Evolutionary conservation across 2,113 vertebrate genomes (phyloP).

Genomic region (Microcebus tavaratra): DNA sequence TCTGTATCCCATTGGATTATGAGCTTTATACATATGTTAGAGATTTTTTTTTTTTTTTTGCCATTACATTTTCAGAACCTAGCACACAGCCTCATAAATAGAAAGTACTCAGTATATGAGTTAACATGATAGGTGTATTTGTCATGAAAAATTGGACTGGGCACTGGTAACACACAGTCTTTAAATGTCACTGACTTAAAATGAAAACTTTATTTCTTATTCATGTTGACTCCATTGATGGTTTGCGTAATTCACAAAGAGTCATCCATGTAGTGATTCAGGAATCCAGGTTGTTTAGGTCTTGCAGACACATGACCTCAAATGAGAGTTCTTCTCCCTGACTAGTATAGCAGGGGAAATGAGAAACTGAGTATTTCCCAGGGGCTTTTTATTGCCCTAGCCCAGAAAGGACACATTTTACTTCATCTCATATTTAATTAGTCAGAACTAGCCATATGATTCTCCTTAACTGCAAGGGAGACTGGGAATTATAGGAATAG

Average conservation of each 20-base stretch:
- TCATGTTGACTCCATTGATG: neutral
- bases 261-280: neutral
- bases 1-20: neutral
- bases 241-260: neutral
- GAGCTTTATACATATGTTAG: neutral
- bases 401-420: neutral
- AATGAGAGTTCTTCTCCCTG: neutral
- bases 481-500: neutral
- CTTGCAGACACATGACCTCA: neutral
- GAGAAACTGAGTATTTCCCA: neutral
- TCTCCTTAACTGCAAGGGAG: neutral
- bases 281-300: neutral
- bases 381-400: neutral
- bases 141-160: neutral
- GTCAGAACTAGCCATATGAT: neutral
- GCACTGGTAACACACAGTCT: neutral
- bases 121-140: neutral
- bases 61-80: neutral
- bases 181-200: neutral
- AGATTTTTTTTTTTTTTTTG: neutral
- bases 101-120: neutral
- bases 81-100: neutral
- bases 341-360: neutral
- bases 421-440: neutral
- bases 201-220: neutral